Evolutionary conservation across 2,113 vertebrate species (phyloP).

Genomic region (Pteruthius melanotis): DNA sequence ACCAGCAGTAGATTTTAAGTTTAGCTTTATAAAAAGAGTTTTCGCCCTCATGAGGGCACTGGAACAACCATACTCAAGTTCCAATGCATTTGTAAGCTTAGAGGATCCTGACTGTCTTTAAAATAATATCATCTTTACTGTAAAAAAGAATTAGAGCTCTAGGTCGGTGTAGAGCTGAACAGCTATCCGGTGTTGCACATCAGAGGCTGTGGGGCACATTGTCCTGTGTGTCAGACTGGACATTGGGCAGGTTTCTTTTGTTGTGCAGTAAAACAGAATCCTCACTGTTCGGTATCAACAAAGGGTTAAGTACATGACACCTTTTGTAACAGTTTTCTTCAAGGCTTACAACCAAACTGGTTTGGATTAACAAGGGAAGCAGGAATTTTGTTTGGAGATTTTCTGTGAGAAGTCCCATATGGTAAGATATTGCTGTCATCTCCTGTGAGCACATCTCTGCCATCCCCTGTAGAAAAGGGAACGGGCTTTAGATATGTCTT

Average conservation of each 20-base stretch:
- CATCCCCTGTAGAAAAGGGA: neutral
- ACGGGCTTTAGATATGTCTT: neutral
- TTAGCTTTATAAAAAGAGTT: neutral
- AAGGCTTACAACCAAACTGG: neutral
- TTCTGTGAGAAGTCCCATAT: constrained; percentile 10
- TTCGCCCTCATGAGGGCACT: neutral
- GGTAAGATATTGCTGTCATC: neutral
- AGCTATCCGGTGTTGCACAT: neutral
- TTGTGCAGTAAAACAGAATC: neutral
- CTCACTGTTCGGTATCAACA: neutral
- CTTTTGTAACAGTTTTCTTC: neutral
- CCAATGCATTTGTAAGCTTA: neutral
- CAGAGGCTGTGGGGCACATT: neutral
- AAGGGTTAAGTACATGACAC: neutral
- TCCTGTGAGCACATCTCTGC: neutral
- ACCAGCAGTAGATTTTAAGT: neutral
- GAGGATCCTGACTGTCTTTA: neutral
- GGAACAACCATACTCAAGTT: neutral
- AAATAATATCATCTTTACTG: neutral
- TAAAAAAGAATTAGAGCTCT: neutral
- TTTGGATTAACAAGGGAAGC: constrained; percentile 6
- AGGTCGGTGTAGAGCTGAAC: neutral
- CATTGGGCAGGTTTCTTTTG: neutral
- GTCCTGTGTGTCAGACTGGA: neutral
- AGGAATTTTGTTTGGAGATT: neutral